Conservation (phyloP, 2,113 vertebrate species). For the Labrus mixtus region DNA sequence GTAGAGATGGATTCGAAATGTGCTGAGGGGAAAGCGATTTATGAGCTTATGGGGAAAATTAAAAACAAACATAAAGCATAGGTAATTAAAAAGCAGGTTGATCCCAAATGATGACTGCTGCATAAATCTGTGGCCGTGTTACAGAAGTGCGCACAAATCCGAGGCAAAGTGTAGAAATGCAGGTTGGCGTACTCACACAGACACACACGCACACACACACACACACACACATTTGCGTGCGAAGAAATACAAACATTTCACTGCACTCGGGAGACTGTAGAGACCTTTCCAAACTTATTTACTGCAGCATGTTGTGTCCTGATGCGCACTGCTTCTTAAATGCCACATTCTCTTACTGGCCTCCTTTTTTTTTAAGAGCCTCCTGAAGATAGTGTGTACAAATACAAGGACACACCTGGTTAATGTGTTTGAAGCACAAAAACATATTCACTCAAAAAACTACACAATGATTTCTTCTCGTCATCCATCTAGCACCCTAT, state of each 20-base stretch:
- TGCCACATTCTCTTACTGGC: conserved; percentile 46
- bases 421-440: conserved; percentile 25
- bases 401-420: conserved; percentile 39
- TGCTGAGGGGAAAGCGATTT: conserved; percentile 59
- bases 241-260: conserved; percentile 38
- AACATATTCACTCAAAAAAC: conserved; percentile 25
- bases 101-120: conserved; percentile 68
- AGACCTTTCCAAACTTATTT: conserved; percentile 61
- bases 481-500: neutral
- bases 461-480: conserved; percentile 7
- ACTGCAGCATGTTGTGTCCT: conserved; percentile 18
- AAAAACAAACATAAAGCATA: conserved; percentile 77
- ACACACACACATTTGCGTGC: conserved; percentile 49
- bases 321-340: conserved; percentile 52
- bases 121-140: conserved; percentile 49
- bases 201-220: conserved; percentile 8
- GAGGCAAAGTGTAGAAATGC: conserved; percentile 11
- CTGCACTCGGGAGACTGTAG: conserved; percentile 34
- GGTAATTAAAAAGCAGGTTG: conserved; percentile 74
- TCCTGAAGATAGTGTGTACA: conserved; percentile 25
- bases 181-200: conserved; percentile 5
- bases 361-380: conserved; percentile 38
- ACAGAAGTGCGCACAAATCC: conserved; percentile 53
- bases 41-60: conserved; percentile 73
- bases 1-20: conserved; percentile 58